Evolutionary conservation across 2,113 vertebrate genomes (phyloP).

Genomic region (cattle (Bos taurus)): ARS-UCD2.0 NC_037332.1:50914001-50914500

Average conservation of each 20-base stretch:
- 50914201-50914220: neutral
- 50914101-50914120: neutral
- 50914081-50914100: neutral
- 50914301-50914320: neutral
- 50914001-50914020: neutral
- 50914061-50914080: accelerated
- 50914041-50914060: neutral
- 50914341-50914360: neutral
- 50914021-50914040: neutral
- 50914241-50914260: neutral
- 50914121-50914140: neutral
- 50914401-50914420: neutral
- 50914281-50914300: neutral
- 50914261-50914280: neutral
- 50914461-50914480: neutral
- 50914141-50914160: neutral
- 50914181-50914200: neutral
- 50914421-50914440: neutral
- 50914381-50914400: neutral
- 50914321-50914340: neutral
- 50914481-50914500: conserved; percentile 55
- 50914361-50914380: neutral
- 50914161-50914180: neutral
- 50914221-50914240: neutral
- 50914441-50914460: neutral